Evolutionary conservation across 2,888 invertebrate species (phyloP).

Genomic region (Tuberolachnus salignus): DNA sequence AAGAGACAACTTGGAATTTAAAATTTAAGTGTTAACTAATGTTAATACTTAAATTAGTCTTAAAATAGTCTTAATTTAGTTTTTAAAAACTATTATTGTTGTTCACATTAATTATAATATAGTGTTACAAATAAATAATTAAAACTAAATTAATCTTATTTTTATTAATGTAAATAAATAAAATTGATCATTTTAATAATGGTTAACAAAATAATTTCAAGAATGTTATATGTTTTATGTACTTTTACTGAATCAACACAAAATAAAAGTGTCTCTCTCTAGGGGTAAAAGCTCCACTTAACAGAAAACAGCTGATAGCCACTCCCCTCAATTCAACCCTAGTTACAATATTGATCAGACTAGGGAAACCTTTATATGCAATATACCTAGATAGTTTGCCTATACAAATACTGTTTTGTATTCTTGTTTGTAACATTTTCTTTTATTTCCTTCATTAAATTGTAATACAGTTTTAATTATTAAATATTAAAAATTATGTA

Average conservation of each 20-base stretch:
- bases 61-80: too few relatives aligned
- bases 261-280: slow-evolving; percentile 40
- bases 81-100: too few relatives aligned
- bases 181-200: neutral
- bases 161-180: too few relatives aligned
- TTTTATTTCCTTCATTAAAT: neutral
- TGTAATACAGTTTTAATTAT: neutral
- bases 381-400: slow-evolving; percentile 21
- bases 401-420: neutral
- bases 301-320: slow-evolving; percentile 43
- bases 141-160: neutral
- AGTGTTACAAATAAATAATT: neutral
- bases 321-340: slow-evolving; percentile 52
- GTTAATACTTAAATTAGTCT: too few relatives aligned
- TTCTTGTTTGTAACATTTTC: neutral
- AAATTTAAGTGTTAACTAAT: too few relatives aligned
- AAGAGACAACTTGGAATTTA: neutral
- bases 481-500: slow-evolving; percentile 19
- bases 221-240: neutral
- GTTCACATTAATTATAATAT: neutral
- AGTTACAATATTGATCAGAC: slow-evolving; percentile 45
- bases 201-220: neutral
- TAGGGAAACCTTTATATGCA: slow-evolving; percentile 16
- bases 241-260: neutral
- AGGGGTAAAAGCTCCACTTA: slow-evolving; percentile 27